Conservation (phyloP, 2,888 invertebrate species). For the Endotricha flammealis region DNA sequence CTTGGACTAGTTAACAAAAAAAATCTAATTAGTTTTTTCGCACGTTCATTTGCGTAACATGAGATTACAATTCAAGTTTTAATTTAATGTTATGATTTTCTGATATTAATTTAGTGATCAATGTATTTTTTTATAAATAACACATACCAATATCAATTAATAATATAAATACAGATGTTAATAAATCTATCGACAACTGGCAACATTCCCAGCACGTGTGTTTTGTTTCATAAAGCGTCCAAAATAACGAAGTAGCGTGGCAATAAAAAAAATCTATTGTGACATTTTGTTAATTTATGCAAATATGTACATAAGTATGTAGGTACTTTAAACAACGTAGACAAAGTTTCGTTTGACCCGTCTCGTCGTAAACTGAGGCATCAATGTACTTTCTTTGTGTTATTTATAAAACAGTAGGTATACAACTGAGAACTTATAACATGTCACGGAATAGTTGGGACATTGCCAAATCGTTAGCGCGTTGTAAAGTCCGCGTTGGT, state of each 20-base stretch:
- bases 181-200: too few species aligned
- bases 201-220: too few species aligned
- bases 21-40: constrained; percentile 43
- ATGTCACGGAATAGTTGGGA: constrained; percentile 67
- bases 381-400: constrained; percentile 36
- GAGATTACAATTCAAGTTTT: too few species aligned
- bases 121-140: too few species aligned
- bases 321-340: too few species aligned
- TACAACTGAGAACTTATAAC: constrained; percentile 51
- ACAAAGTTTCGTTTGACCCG: constrained; percentile 23
- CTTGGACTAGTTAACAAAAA: constrained; percentile 34
- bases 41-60: constrained; percentile 21
- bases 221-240: too few species aligned
- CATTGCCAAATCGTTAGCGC: constrained; percentile 58
- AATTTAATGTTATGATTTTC: too few species aligned
- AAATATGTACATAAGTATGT: too few species aligned
- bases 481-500: constrained; percentile 58
- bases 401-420: constrained; percentile 57
- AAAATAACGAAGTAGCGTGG: too few species aligned
- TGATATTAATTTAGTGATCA: too few species aligned
- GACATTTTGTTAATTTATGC: constrained; percentile 15
- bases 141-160: too few species aligned
- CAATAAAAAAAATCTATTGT: neutral
- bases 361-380: constrained; percentile 35
- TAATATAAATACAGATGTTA: too few species aligned